Conservation (phyloP, 2,888 invertebrate genomes). For the Lepidochrysops patricia region DNA sequence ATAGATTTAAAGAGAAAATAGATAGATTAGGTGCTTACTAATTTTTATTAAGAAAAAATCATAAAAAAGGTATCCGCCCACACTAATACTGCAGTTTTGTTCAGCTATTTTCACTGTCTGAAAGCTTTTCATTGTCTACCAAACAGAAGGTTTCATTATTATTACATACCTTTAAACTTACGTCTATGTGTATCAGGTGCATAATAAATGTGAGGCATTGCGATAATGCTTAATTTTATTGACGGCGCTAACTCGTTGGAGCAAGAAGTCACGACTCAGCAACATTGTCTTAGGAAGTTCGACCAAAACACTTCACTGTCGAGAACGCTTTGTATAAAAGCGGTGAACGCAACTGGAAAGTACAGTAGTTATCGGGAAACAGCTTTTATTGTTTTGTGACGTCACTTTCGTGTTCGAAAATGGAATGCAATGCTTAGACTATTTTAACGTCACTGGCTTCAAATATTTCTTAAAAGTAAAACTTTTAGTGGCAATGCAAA, state of each 20-base stretch:
- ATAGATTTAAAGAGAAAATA: too few species aligned
- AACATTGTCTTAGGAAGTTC: slow-evolving; percentile 11
- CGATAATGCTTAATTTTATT: neutral
- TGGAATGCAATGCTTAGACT: neutral
- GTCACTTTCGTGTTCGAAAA: slow-evolving; percentile 3
- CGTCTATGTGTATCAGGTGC: neutral
- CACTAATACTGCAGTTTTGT: too few species aligned
- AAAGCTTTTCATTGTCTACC: too few species aligned
- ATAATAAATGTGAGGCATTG: neutral
- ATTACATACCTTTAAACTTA: too few species aligned
- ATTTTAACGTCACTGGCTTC: neutral
- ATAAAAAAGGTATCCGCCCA: too few species aligned
- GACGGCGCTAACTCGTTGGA: neutral
- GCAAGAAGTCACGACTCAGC: slow-evolving; percentile 6
- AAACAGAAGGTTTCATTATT: too few species aligned
- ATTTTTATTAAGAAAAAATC: too few species aligned
- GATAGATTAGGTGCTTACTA: too few species aligned
- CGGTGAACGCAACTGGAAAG: slow-evolving; percentile 18
- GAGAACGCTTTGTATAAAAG: slow-evolving; percentile 18
- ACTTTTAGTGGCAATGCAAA: neutral
- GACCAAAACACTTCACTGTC: slow-evolving; percentile 25
- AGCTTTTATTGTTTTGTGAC: slow-evolving; percentile 12
- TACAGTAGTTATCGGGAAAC: slow-evolving; percentile 19
- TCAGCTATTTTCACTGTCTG: too few species aligned
- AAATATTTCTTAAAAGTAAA: neutral